Evolutionary conservation across 2,113 vertebrate species (phyloP).

Genomic region (Hippolais icterina): DNA sequence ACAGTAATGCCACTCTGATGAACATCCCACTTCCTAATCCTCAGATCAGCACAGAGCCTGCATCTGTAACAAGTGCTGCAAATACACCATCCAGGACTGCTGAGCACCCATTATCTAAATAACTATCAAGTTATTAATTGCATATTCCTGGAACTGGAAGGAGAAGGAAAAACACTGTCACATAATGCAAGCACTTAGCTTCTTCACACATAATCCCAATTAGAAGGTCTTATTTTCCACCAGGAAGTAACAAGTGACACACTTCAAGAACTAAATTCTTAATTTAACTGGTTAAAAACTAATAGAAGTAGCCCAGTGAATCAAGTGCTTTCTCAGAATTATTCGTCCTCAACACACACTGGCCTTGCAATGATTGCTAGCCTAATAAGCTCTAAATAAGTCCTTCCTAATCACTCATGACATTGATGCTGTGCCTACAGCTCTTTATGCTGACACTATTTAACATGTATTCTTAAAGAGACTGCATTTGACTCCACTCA

Average conservation of each 20-base stretch:
- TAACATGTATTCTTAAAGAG: slow-evolving; percentile 35
- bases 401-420: slow-evolving; percentile 69
- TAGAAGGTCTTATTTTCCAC: slow-evolving; percentile 36
- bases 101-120: slow-evolving; percentile 56
- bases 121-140: slow-evolving; percentile 42
- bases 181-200: not conserved
- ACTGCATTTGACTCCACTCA: slow-evolving; percentile 40
- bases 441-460: slow-evolving; percentile 46
- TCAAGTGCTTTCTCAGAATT: slow-evolving; percentile 38
- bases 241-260: not conserved
- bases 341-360: slow-evolving; percentile 52
- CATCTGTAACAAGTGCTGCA: slow-evolving; percentile 61
- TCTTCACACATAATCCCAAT: slow-evolving; percentile 20
- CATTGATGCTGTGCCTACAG: slow-evolving; percentile 64
- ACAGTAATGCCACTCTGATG: slow-evolving; percentile 68
- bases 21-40: slow-evolving; percentile 73
- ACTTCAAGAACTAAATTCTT: slow-evolving; percentile 13
- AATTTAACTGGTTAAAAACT: slow-evolving; percentile 22
- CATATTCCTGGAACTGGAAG: slow-evolving; percentile 33
- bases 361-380: slow-evolving; percentile 33
- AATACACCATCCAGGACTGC: slow-evolving; percentile 36
- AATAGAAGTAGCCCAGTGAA: not conserved
- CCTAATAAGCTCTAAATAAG: slow-evolving; percentile 67
- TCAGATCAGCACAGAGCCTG: slow-evolving; percentile 67
- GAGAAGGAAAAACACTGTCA: not conserved